Evolutionary conservation across 1,140 invertebrate species (phyloP), one percentile per base, ranked within the genome.

Genomic region (Bradynema listronoti): DNA sequence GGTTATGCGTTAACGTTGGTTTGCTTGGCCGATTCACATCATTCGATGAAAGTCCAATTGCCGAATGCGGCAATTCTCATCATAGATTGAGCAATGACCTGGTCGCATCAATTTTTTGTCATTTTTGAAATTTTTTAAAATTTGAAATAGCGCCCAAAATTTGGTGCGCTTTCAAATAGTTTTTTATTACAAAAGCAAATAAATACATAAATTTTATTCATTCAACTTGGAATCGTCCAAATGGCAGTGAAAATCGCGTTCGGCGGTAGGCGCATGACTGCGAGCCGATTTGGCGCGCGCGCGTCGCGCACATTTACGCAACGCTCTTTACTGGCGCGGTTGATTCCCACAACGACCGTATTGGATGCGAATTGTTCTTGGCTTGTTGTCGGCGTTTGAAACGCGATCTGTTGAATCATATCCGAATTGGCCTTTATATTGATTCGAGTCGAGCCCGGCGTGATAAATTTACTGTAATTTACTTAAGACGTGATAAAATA

Each of bases 401-500:
- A 47, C 9, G 45, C 45, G 45, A 47, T 29, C 11, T 47, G 45
- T 47, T 47, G 7, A 22, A 47, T 22, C 22, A 22, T 34, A n/a
- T 32, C 19, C 7, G 24, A 30, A 16, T 33, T 50, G 9, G 29
- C 41, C 14, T 45, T 34, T n/a, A n/a, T n/a, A 19, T 68, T 32
- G 41, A 68, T 58, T 22, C 68, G 49, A 24, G 52, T 27, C 33
- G 66, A 72, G 14, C 34, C 63, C 16, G 61, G 68, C 0, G n/a
- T 36, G 24, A 68, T 52, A 45, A 68, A 68, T 50, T 65, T 68
- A 9, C 25, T 39, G 34, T 66, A 63, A 61, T 54, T 16, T 1
- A 4, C 46, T 54, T 1, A 49, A 41, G n/a, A 56, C 55, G 16
- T 16, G 22, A 2, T 57, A 4, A 25, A 3, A 49, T 49, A 49